These are phyloP conservation scores for Leptoclinus maculatus DNA, from an alignment of 2,797 vertebrate genomes.

Conservation along the genomic window DNA sequence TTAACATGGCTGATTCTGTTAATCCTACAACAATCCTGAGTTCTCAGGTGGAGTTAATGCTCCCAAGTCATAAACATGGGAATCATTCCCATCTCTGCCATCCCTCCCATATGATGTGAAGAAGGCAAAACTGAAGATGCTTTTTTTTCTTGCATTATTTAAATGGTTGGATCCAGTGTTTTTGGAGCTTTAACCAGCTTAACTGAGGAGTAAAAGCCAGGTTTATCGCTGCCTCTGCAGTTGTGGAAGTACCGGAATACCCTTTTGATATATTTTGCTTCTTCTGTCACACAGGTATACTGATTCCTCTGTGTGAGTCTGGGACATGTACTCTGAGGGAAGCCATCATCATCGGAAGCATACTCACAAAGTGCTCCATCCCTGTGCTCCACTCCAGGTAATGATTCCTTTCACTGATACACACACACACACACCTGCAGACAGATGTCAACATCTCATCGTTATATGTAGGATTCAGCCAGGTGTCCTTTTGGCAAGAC, in stretches of 20 bases:
- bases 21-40: not conserved
- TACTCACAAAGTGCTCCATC: constrained; percentile 95
- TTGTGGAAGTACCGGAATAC: not conserved
- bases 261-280: not conserved
- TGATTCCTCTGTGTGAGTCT: constrained; percentile 94
- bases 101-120: not conserved
- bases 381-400: constrained; percentile 98
- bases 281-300: constrained; percentile 86
- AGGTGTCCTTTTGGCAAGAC: not conserved
- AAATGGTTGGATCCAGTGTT: not conserved
- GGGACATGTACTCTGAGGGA: constrained; percentile 96
- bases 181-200: not conserved
- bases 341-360: constrained; percentile 96
- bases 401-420: constrained; percentile 21
- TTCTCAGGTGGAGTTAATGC: not conserved
- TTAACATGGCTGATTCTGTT: not conserved
- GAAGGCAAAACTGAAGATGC: not conserved
- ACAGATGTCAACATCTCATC: constrained; percentile 1
- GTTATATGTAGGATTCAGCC: not conserved
- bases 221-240: fast-evolving
- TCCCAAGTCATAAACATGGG: not conserved
- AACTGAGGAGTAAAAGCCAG: not conserved
- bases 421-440: not conserved
- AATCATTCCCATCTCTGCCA: not conserved
- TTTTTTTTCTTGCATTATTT: not conserved